These are phyloP conservation scores for Azemiops feae DNA, from an alignment of 2,113 vertebrate genomes.

Conservation along the genomic window DNA sequence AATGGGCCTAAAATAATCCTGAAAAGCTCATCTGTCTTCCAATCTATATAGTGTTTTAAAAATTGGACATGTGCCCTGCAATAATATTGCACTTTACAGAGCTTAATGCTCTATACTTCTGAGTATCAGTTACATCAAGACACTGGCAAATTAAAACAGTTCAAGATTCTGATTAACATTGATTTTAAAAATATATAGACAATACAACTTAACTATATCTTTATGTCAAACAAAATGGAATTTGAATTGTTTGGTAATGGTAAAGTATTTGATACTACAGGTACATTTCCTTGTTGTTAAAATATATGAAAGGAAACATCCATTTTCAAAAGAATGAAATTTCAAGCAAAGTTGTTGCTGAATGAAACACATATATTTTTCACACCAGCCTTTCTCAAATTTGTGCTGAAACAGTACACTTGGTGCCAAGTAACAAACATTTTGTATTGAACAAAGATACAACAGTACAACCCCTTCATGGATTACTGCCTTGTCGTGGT, in stretches of 20 bases:
- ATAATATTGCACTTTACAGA: conserved; percentile 60
- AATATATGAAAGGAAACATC: not conserved
- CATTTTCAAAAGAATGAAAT: not conserved
- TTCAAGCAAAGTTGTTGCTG: not conserved
- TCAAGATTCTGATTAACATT: conserved; percentile 54
- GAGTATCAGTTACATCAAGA: conserved; percentile 61
- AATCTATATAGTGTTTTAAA: conserved; percentile 70
- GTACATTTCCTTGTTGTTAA: conserved; percentile 52
- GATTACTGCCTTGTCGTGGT: no score
- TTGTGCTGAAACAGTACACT: not conserved
- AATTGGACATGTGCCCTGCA: conserved; percentile 67
- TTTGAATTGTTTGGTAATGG: conserved; percentile 53
- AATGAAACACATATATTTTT: not conserved
- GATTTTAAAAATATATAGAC: conserved; percentile 56
- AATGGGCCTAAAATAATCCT: conserved; percentile 67
- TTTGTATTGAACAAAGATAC: not conserved
- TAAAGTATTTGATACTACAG: conserved; percentile 54
- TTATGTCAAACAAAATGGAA: conserved; percentile 42
- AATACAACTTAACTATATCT: conserved; percentile 58
- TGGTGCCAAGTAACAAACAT: not conserved
- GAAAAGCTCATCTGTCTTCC: conserved; percentile 71
- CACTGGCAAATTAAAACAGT: conserved; percentile 56
- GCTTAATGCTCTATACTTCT: conserved; percentile 53
- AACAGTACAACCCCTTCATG: not conserved
- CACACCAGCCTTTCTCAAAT: not conserved